Evolutionary conservation across 2,113 vertebrate genomes (phyloP), one percentile per base, ranked within the genome.

Genomic region (Chlorocebus sabaeus): DNA sequence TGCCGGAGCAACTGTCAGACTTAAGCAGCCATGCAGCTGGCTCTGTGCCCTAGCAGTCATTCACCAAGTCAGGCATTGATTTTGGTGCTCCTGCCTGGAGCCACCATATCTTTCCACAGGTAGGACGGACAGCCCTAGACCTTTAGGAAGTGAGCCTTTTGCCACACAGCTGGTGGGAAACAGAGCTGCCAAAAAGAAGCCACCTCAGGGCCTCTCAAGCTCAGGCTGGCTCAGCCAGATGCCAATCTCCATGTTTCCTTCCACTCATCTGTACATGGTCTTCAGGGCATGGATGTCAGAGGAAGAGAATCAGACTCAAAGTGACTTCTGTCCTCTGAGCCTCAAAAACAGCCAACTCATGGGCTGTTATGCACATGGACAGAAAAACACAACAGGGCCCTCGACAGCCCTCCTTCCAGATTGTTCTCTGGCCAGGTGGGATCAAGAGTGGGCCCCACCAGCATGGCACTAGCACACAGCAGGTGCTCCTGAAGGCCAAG

Each of bases 371-470:
- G 13, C 23, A 70, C 61, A 59, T 1, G 18, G n/a, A 75, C 13
- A 8, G 40, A 45, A 78, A 52, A 64, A 55, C 32, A 43, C 6
- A 17, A 0, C 0, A 0, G 38, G 22, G 55, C 55, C n/a, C 32
- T 81, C 0, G 0, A 76, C 2, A 4, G 67, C 12, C 52, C 76
- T 86, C 45, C 43, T 25, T 1, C 35, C 18, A 1, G 70, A 35
- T 38, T 25, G 50, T 75, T 8, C n/a, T 22, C 12, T 8, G 38
- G 38, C 32, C 16, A 50, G 43, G 38, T 30, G 50, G 92, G 48
- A 9, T 32, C 22, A 1, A 3, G 40, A 59, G 40, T 0, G 0
- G 23, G 92, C 67, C 7, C 12, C 11, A 5, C 12, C 48, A 6
- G 18, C 0, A 25, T 3, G 6, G 7, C 25, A 20, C 12, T 70